A percentile compares a stretch with the other conserved stretches of the same genome.
Evolutionary conservation across 1,140 invertebrate species (phyloP).

Genomic region (Halyomorpha halys): DNA sequence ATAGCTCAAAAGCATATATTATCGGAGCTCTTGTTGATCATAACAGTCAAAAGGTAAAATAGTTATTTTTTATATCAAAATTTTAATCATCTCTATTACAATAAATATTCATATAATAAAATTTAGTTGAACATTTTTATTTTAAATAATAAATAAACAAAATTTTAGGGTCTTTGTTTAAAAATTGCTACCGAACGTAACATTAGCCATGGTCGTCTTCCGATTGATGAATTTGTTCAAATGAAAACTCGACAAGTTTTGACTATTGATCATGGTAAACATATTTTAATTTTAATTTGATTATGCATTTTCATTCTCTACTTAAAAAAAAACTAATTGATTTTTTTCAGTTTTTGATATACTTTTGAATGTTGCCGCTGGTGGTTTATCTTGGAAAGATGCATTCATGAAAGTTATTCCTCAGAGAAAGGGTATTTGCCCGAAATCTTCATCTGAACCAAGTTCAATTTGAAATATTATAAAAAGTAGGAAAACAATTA

Average conservation of each 20-base stretch:
- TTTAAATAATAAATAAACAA: slow-evolving; percentile 22
- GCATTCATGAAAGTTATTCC: slow-evolving; percentile 72
- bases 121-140: slow-evolving; percentile 18
- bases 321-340: neutral
- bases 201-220: slow-evolving; percentile 74
- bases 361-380: slow-evolving; percentile 55
- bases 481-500: too few species aligned
- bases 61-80: neutral
- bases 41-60: slow-evolving; percentile 77
- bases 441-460: neutral
- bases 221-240: slow-evolving; percentile 79
- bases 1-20: slow-evolving; percentile 73
- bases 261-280: slow-evolving; percentile 87
- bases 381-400: slow-evolving; percentile 74
- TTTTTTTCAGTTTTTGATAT: slow-evolving; percentile 82
- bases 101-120: too few species aligned
- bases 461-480: too few species aligned
- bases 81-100: too few species aligned
- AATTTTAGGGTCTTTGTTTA: slow-evolving; percentile 69
- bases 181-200: slow-evolving; percentile 66
- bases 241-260: slow-evolving; percentile 91
- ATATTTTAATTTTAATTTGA: too few species aligned
- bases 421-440: slow-evolving; percentile 54
- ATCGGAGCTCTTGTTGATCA: slow-evolving; percentile 97
- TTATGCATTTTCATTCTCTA: slow-evolving; percentile 19